Conservation (phyloP, 2,113 vertebrate genomes). For the Etheostoma cragini region DNA sequence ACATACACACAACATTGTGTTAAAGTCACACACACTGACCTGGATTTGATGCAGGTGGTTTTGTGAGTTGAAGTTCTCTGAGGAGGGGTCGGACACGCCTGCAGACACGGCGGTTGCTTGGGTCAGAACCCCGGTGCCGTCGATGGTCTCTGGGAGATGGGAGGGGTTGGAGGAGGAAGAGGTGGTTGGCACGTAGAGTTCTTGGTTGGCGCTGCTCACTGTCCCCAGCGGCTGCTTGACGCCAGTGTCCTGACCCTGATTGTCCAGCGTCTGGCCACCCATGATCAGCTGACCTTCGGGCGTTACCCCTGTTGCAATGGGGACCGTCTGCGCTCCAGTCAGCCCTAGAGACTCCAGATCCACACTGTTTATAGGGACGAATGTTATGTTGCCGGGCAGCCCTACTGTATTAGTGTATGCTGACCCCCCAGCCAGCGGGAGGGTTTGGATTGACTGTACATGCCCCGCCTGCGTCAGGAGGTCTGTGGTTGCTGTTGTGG, state of each 20-base stretch:
- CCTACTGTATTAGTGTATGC: slow-evolving; percentile 92
- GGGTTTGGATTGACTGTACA: slow-evolving; percentile 92
- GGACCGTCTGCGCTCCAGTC: slow-evolving; percentile 89
- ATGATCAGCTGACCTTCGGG: slow-evolving; percentile 96
- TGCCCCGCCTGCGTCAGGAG: slow-evolving; percentile 94
- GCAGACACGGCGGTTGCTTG: slow-evolving; percentile 92
- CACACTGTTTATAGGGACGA: slow-evolving; percentile 97
- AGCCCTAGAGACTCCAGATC: slow-evolving; percentile 98
- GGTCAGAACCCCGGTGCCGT: slow-evolving; percentile 95
- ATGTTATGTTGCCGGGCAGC: slow-evolving; percentile 96
- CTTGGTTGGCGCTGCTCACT: slow-evolving; percentile 85
- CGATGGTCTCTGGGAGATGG: slow-evolving; percentile 95
- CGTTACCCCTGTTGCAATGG: slow-evolving; percentile 95
- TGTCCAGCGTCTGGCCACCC: slow-evolving; percentile 82
- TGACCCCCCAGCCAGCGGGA: slow-evolving; percentile 88
- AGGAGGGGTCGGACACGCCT: slow-evolving; percentile 91
- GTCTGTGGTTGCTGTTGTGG: slow-evolving; percentile 88
- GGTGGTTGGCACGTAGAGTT: slow-evolving; percentile 95
- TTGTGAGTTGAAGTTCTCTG: slow-evolving; percentile 92
- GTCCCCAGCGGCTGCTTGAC: slow-evolving; percentile 88
- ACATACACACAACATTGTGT: accelerated
- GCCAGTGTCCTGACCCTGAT: slow-evolving; percentile 83
- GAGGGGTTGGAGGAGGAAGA: slow-evolving; percentile 86
- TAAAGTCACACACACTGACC: slow-evolving; percentile 46
- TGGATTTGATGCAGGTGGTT: slow-evolving; percentile 87